phyloP scores from a whole-genome alignment of 2,888 invertebrate genomes.

The Epinotia brunnichana region DNA sequence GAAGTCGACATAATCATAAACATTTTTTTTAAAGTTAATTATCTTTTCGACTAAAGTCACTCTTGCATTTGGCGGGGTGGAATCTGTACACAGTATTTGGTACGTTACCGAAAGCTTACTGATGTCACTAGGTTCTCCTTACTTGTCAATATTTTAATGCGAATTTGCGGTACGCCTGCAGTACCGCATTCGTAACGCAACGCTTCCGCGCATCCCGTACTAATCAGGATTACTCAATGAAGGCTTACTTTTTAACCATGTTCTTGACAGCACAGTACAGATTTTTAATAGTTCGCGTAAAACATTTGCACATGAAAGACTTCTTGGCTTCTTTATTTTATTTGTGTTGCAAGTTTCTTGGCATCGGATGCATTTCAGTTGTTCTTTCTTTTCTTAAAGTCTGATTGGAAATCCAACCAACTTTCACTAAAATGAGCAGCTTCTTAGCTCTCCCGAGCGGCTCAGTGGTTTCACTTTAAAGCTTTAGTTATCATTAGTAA shows the following conservation, averaged over 20 bases:
- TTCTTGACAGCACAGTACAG: neutral
- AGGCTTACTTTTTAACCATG: neutral
- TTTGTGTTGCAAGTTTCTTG: conserved; percentile 28
- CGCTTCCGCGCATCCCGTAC: too few relatives aligned
- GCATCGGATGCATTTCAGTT: conserved; percentile 24
- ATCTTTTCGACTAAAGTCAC: too few relatives aligned
- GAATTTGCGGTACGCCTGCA: too few relatives aligned
- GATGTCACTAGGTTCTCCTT: too few relatives aligned
- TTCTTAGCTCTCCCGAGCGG: neutral
- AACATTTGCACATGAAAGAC: neutral
- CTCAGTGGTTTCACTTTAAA: neutral
- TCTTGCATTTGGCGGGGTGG: too few relatives aligned
- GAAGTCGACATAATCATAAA: too few relatives aligned
- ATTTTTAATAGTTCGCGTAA: neutral
- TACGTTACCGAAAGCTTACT: too few relatives aligned
- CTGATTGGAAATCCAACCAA: conserved; percentile 30
- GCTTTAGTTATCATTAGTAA: neutral
- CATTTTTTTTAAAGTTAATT: too few relatives aligned
- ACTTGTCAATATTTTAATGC: too few relatives aligned
- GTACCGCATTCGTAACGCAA: too few relatives aligned
- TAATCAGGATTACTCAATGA: too few relatives aligned
- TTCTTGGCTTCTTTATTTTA: neutral
- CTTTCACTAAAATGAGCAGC: conserved; percentile 23
- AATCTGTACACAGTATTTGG: too few relatives aligned
- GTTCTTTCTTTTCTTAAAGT: conserved; percentile 14